phyloP scores from a whole-genome alignment of 2,797 vertebrate genomes.

The Hemibagrus guttatus region DNA sequence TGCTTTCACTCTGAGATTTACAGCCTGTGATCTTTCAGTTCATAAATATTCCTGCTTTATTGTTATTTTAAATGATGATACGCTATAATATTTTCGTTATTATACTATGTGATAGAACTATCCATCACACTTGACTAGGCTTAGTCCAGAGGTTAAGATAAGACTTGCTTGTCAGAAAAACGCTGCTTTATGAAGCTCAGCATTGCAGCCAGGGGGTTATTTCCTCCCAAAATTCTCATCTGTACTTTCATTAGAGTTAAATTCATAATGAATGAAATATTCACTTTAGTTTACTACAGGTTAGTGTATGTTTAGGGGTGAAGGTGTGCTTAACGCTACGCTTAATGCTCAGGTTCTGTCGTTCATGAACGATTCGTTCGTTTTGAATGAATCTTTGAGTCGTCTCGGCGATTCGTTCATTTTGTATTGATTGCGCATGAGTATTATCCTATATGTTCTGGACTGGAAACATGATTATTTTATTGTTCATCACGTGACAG shows the following conservation, averaged over 20 bases:
- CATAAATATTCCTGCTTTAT: conserved; percentile 48
- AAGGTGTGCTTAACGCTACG: background rate
- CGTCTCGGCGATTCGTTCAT: too few species aligned
- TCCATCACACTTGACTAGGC: conserved; percentile 25
- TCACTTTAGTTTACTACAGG: background rate
- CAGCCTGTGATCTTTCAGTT: conserved; percentile 50
- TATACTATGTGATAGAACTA: conserved; percentile 21
- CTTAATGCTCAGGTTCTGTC: too few species aligned
- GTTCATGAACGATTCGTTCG: too few species aligned
- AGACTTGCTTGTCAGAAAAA: background rate
- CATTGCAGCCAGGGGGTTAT: background rate
- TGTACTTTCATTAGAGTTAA: background rate
- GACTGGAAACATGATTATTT: too few species aligned
- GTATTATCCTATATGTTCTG: too few species aligned
- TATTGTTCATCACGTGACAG: too few species aligned
- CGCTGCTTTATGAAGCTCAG: background rate
- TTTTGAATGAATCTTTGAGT: too few species aligned
- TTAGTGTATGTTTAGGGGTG: background rate
- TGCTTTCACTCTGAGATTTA: conserved; percentile 54
- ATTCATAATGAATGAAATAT: background rate
- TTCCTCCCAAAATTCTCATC: conserved; percentile 4
- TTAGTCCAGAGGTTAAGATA: conserved; percentile 7
- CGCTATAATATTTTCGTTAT: conserved; percentile 21
- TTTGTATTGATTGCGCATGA: too few species aligned
- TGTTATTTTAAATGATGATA: conserved; percentile 43